Base-by-base conservation (phyloP, 2,888 invertebrate species). In the Enchytraeus crypticus region DNA sequence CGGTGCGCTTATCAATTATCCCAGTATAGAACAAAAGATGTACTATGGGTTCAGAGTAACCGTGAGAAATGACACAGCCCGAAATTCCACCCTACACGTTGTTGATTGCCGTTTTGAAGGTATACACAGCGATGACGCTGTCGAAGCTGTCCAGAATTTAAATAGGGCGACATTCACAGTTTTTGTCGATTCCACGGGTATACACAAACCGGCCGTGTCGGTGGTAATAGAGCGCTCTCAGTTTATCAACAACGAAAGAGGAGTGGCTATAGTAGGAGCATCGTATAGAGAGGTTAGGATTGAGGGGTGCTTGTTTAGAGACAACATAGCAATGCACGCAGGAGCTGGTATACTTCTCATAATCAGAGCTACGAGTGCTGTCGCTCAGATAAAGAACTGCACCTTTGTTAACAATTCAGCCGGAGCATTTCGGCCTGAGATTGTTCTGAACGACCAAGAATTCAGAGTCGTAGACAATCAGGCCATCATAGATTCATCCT, bases 261-360 rank as follows among this genome's bases (percentile, higher is more conserved):
- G 57, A 3, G 29, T 65, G 45, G 59, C 59, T 5, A 59, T 65
- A 34, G 14, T 64, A 21, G 62, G 63, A 8, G 14, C 26, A n/a
- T 23, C 32, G 4, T 32, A 49, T 27, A 34, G 32, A 8, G 55
- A 66, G 8, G 33, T 60, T n/a, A 53, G 27, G 11, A 53, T 64
- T 21, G 26, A 14, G 21, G 32, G 53, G 43, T 53, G 59, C n/a
- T 8, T 21, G 18, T 64, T 64, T 57, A n/a, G 21, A 11, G 29
- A 49, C 27, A 64, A 64, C 51, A 33, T 62, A 5, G 66, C 64
- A 1, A 66, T 65, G 67, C 67, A 67, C 57, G 66, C 66, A 18
- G 67, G 67, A 1, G 63, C 61, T 21, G 66, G 57, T 23, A 60
- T 64, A 27, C 61, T 66, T n/a, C 30, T 60, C 27, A 53, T 59